phyloP scores from a whole-genome alignment of 2,113 vertebrate genomes.

The Pica pica region DNA sequence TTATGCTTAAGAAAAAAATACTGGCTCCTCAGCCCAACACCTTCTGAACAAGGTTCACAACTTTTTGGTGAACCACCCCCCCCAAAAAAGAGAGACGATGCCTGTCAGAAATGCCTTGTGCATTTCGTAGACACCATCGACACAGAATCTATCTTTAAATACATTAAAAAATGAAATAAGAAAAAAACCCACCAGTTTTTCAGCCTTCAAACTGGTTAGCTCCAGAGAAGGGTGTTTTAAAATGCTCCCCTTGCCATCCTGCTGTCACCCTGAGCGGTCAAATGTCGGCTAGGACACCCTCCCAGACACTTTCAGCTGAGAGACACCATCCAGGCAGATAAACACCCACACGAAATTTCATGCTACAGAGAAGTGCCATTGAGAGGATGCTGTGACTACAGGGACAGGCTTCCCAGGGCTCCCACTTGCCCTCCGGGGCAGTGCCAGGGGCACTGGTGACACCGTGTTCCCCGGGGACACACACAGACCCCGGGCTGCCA shows the following conservation, averaged over 20 bases:
- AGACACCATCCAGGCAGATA: background rate
- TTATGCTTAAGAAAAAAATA: background rate
- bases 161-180: background rate
- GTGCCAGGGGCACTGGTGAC: background rate
- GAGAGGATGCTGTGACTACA: background rate
- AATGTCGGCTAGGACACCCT: background rate
- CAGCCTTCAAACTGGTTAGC: background rate
- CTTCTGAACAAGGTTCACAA: background rate
- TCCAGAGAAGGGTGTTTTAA: rapidly evolving
- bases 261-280: rapidly evolving
- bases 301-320: background rate
- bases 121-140: rapidly evolving
- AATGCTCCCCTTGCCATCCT: background rate
- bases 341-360: rapidly evolving
- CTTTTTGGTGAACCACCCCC: background rate
- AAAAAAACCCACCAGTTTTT: background rate
- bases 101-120: background rate
- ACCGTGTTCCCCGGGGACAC: rapidly evolving
- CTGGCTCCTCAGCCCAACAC: background rate
- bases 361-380: background rate
- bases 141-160: background rate
- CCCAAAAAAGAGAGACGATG: rapidly evolving
- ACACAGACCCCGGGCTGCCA: rapidly evolving
- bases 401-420: background rate
- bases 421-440: rapidly evolving